Evolutionary conservation across 2,888 invertebrate species (phyloP).

Genomic region (Achlya flavicornis): DNA sequence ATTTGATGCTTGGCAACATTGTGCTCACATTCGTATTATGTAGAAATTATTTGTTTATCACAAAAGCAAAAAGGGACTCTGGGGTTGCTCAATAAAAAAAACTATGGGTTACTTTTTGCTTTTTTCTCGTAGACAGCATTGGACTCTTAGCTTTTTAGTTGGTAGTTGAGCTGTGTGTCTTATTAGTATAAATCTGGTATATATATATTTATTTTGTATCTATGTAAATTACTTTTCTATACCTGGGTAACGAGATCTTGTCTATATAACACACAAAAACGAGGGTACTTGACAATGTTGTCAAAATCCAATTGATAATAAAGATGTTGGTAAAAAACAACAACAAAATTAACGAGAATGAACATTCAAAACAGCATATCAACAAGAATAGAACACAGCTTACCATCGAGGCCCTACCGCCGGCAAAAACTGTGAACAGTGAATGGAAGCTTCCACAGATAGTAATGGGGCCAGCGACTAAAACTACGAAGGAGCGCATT

Average conservation of each 20-base stretch:
- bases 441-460: slow-evolving; percentile 74
- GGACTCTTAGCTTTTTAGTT: slow-evolving; percentile 70
- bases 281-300: slow-evolving; percentile 74
- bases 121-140: slow-evolving; percentile 67
- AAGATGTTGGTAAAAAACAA: slow-evolving; percentile 39
- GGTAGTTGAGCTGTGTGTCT: slow-evolving; percentile 73
- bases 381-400: slow-evolving; percentile 79
- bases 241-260: slow-evolving; percentile 34
- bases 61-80: slow-evolving; percentile 69
- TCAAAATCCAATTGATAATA: slow-evolving; percentile 82
- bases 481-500: slow-evolving; percentile 62
- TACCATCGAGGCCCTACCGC: slow-evolving; percentile 73
- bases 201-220: slow-evolving; percentile 49
- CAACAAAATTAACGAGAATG: slow-evolving; percentile 51
- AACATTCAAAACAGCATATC: slow-evolving; percentile 78
- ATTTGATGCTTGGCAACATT: slow-evolving; percentile 84
- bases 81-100: slow-evolving; percentile 37
- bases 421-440: slow-evolving; percentile 51
- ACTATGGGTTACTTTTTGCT: slow-evolving; percentile 56
- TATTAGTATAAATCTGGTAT: slow-evolving; percentile 53
- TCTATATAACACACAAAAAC: slow-evolving; percentile 38
- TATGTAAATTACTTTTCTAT: slow-evolving; percentile 49
- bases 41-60: slow-evolving; percentile 45
- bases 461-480: slow-evolving; percentile 62
- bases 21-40: slow-evolving; percentile 71